A percentile compares a stretch with the other conserved stretches of the same genome.
Evolutionary conservation across 35 echinoderm and acorn worm genomes (phyloP).

Genomic region (Acanthaster planci): DNA sequence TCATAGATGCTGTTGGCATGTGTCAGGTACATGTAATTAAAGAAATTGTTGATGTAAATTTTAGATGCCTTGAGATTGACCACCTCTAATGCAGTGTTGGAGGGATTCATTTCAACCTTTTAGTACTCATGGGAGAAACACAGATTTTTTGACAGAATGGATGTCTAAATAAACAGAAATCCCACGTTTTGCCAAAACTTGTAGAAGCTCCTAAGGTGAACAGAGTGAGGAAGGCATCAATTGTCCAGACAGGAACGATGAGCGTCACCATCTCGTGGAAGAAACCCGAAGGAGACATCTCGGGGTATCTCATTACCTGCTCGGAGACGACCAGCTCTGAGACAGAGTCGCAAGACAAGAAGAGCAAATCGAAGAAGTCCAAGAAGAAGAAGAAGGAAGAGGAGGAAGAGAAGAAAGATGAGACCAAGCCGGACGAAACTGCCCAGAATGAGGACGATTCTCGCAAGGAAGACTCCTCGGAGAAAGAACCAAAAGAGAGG

Average conservation of each 20-base stretch:
- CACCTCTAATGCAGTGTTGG: no score
- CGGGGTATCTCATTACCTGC: constrained; percentile 63
- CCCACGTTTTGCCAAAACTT: background rate
- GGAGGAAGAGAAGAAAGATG: background rate
- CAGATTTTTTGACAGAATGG: background rate
- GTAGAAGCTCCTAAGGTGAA: constrained; percentile 42
- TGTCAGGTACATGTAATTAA: no score
- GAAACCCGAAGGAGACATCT: constrained; percentile 58
- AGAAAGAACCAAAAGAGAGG: constrained; percentile 21
- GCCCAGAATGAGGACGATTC: background rate
- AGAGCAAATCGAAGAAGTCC: constrained; percentile 32
- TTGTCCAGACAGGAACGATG: constrained; percentile 13
- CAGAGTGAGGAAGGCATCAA: constrained; percentile 18
- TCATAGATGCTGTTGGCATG: no score
- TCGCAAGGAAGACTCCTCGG: background rate
- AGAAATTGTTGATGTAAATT: no score
- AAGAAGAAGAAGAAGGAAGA: constrained; percentile 21
- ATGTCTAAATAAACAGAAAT: background rate
- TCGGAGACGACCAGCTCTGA: constrained; percentile 5
- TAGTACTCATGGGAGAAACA: background rate
- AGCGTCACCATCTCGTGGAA: constrained; percentile 61
- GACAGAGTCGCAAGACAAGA: constrained; percentile 39
- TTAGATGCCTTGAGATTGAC: no score
- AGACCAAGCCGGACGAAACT: constrained; percentile 11
- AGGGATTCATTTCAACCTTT: no score